Evolutionary conservation across 2,888 invertebrate genomes (phyloP), one percentile per base, ranked within the genome.

Genomic region (Thalpophila matura): DNA sequence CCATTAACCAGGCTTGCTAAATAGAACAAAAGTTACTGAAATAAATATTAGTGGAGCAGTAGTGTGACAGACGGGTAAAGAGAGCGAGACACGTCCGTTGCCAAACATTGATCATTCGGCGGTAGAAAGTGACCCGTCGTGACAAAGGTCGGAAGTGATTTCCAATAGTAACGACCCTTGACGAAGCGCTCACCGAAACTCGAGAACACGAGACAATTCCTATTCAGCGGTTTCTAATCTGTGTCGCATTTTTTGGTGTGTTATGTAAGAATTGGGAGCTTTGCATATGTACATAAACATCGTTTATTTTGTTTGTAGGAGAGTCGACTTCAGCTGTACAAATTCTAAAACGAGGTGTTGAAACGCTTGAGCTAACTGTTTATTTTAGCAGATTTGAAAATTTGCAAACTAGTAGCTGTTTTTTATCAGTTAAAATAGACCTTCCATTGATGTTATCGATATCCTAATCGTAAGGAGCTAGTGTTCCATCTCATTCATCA

Each of bases 131-230:
- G 88, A 87, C 84, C 84, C 66, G 75, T 81, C 80, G 86, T 86
- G 89, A 94, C 94, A 94, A 94, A 93, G 92, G 90, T 94, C 93
- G 94, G 94, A 94, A 92, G 86, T 87, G 86, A 88, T 89, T 91
- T 89, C 90, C 88, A 88, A 84, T 81, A 80, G 85, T 89, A 92
- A 90, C 91, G 91, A 91, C 84, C 92, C 93, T 89, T 91, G 92
- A 91, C 90, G 85, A 74, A 55, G 54, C 63, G 70, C 70, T 60
- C 72, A 75, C 74, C 80, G 80, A 84, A 81, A 83, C 77, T 76
- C 67, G n/a, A 67, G 37, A 59, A 31, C n/a, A 45, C 18, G 62
- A 77, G 79, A 82, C 78, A 73, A 69, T 65, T 57, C 31, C 37
- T 42, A 59, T 47, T 64, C 64, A 80, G 61, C 71, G 71, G 77